Evolutionary conservation across 1,140 invertebrate species (phyloP), one percentile per base, ranked within the genome.

Genomic region (Leptopilina clavipes): DNA sequence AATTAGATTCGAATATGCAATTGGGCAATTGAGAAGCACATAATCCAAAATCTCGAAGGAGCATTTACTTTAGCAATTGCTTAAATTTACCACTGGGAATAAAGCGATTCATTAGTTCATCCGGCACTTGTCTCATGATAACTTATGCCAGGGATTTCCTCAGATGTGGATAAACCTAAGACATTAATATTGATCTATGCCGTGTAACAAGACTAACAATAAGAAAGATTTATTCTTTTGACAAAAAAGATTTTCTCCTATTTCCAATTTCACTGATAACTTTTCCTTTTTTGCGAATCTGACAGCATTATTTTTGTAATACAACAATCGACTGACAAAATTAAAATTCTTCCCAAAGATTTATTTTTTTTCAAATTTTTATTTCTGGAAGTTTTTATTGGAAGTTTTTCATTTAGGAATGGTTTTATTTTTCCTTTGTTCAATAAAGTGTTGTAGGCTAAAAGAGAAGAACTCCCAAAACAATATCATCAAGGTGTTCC

Each of bases 361-460:
- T n/a, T n/a, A n/a, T n/a, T n/a, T n/a, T n/a, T n/a, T n/a, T n/a
- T n/a, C n/a, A n/a, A n/a, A n/a, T n/a, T n/a, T n/a, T n/a, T n/a
- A n/a, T n/a, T n/a, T n/a, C n/a, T n/a, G n/a, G 43, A 14, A 48
- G 5, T 14, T 48, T 5, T 3, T 11, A 14, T 3, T 48, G n/a
- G n/a, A n/a, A 5, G 3, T 48, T 12, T 48, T 1, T 48, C 0
- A 1, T 48, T 12, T 5, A 48, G 14, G 10, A n/a, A 48, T 14
- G n/a, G 45, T 48, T 48, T 48, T n/a, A 48, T 48, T 48, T 48
- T 48, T n/a, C 12, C 45, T 48, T 48, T 48, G 45, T 48, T 48
- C n/a, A 48, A 48, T 48, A 14, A 14, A 48, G 45, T 48, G 14
- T 48, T 5, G n/a, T 12, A 48, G 45, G 11, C 14, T 48, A 3